A percentile compares a stretch with the other conserved stretches of the same genome.
Evolutionary conservation across 2,888 invertebrate species (phyloP).

Genomic region (Cylloceria caligata): DNA sequence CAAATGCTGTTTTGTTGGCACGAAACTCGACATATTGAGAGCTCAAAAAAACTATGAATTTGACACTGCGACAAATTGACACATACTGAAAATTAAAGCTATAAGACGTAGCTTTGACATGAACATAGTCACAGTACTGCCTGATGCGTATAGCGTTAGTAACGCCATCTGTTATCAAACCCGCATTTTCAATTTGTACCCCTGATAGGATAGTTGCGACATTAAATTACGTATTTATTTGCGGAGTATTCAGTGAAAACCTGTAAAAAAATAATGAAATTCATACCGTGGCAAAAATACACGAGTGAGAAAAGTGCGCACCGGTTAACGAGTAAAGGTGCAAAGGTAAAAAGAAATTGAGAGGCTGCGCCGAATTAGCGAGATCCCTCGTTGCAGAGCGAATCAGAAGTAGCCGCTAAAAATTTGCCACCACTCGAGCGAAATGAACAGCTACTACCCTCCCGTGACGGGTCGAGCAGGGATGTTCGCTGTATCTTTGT

Average conservation of each 20-base stretch:
- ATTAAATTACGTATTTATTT: background rate
- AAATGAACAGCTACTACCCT: constrained; percentile 52
- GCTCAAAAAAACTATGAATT: too few species aligned
- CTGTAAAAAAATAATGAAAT: background rate
- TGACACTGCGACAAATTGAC: too few species aligned
- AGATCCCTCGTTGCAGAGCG: constrained; percentile 3
- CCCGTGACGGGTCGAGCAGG: background rate
- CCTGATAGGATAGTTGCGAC: background rate
- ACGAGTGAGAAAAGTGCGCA: constrained; percentile 8
- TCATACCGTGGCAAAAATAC: constrained; percentile 2
- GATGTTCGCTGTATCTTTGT: background rate
- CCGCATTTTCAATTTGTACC: too few species aligned
- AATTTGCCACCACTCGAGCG: constrained; percentile 28
- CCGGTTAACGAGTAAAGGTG: constrained; percentile 36
- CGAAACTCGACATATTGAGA: too few species aligned
- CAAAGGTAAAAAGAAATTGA: constrained; percentile 5
- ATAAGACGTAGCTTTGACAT: too few species aligned
- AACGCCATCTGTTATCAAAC: too few species aligned
- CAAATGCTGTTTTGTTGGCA: too few species aligned
- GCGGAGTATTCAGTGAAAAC: background rate
- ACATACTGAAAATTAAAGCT: too few species aligned
- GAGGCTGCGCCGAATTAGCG: constrained; percentile 34
- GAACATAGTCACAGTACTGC: too few species aligned
- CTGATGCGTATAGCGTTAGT: too few species aligned
- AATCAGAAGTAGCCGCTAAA: constrained; percentile 16